A percentile compares a stretch with the other conserved stretches of the same genome.
These are phyloP conservation scores for Dryobota labecula DNA, from an alignment of 2,888 invertebrate genomes.

Conservation along the genomic window DNA sequence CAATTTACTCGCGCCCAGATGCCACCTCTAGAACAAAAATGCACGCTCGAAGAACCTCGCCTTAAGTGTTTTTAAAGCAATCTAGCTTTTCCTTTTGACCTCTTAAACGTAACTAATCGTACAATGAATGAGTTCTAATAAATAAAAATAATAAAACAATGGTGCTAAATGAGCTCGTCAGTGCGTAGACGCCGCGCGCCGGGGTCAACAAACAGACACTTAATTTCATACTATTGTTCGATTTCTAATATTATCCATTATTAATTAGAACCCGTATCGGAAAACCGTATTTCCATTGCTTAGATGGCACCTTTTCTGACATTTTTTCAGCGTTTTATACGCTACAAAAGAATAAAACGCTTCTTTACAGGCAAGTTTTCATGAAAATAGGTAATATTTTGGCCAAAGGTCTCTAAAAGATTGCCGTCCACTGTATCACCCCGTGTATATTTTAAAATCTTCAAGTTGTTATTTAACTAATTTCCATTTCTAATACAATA, in stretches of 20 bases:
- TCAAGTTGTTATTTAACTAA: neutral
- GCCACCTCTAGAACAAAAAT: too few relatives aligned
- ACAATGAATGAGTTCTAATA: neutral
- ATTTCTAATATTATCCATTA: neutral
- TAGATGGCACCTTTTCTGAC: too few relatives aligned
- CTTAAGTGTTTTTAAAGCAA: neutral
- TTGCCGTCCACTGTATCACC: neutral
- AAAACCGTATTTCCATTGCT: neutral
- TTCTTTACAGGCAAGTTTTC: neutral
- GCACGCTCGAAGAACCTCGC: too few relatives aligned
- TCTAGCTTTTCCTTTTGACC: conserved; percentile 13
- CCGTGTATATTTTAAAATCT: neutral
- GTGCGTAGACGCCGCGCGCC: conserved; percentile 4
- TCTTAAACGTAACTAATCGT: conserved; percentile 11
- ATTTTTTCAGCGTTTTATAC: neutral
- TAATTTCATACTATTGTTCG: conserved; percentile 6
- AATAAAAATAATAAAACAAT: conserved; percentile 9
- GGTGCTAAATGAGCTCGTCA: conserved; percentile 7
- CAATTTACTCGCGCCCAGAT: too few relatives aligned
- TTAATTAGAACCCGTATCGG: neutral
- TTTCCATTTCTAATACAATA: too few relatives aligned
- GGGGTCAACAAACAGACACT: neutral
- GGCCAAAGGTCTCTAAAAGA: neutral
- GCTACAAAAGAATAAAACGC: neutral
- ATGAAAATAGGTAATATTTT: neutral